Evolutionary conservation across 2,113 vertebrate genomes (phyloP), one percentile per base, ranked within the genome.

Genomic region (Podilymbus podiceps): DNA sequence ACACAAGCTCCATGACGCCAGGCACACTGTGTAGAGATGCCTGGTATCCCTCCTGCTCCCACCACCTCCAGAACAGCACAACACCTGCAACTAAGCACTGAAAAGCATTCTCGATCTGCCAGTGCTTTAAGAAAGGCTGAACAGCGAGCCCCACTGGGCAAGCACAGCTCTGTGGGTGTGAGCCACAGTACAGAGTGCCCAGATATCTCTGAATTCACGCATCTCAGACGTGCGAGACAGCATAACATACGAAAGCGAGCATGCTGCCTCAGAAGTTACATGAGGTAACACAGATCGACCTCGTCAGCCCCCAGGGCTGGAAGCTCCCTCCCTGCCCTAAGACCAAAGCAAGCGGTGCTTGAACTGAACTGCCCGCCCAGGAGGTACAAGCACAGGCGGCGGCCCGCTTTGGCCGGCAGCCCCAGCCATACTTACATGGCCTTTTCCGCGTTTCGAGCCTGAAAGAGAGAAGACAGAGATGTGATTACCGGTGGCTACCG

Each of bases 391-490:
- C 23, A 12, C 6, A 30, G n/a, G 27, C 53, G 18, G 49, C 3
- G 19, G 22, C 49, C 20, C 20, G 6, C 8, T 53, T 31, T 42
- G 9, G 59, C 67, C 46, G 12, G 25, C 28, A 8, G 9, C 28
- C 69, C 38, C 25, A 3, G 56, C 28, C 16, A 66, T 90, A 99
- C 99, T 99, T 87, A 99, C 99, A 99, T 99, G 91, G 99, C 99
- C 94, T 99, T 99, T 90, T 99, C 99, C 44, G 99, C 99, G 90
- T 99, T 99, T 91, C 99, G 98, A 58, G 99, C 99, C 99, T 99
- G 92, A 38, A 96, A 73, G 20, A 92, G 17, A 68, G 67, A 71
- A 71, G 74, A 94, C 50, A 49, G 28, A 31, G 6, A 1, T 1
- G 18, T 25, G n/a, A 31, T 25, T 28, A 50, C 13, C 1, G 9